Conservation (phyloP, 2,113 vertebrate genomes). For the Probosciger aterrimus region DNA sequence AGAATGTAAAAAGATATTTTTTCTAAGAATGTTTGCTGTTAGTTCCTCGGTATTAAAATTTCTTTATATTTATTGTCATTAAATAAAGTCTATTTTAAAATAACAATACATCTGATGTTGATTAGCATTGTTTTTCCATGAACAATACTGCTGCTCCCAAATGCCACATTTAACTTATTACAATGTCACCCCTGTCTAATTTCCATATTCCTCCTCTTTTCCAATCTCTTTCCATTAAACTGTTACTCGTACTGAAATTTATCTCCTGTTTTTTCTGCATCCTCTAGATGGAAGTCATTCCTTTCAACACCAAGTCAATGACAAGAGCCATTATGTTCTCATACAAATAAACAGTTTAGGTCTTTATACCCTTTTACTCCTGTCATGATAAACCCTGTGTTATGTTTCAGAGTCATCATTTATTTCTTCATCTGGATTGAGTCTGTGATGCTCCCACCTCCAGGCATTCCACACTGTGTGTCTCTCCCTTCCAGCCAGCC, state of each 20-base stretch:
- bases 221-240: conserved; percentile 25
- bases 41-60: conserved; percentile 56
- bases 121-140: background rate
- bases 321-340: conserved; percentile 35
- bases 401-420: background rate
- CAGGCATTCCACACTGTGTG: background rate
- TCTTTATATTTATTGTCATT: conserved; percentile 72
- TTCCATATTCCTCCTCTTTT: conserved; percentile 16
- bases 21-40: conserved; percentile 36
- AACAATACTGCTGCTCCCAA: background rate
- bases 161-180: conserved; percentile 10
- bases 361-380: conserved; percentile 23
- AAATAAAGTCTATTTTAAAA: conserved; percentile 73
- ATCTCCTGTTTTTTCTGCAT: conserved; percentile 10
- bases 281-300: conserved; percentile 10
- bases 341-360: conserved; percentile 8
- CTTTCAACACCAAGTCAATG: background rate
- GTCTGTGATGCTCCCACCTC: background rate
- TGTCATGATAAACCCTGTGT: background rate
- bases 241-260: conserved; percentile 5
- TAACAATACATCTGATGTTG: background rate
- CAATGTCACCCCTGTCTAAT: background rate
- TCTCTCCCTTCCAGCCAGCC: background rate
- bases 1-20: conserved; percentile 58
- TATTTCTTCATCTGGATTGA: background rate